Conservation (phyloP, 64 coral and sea anemone genomes). For the Astreopora myriophthalma region DNA sequence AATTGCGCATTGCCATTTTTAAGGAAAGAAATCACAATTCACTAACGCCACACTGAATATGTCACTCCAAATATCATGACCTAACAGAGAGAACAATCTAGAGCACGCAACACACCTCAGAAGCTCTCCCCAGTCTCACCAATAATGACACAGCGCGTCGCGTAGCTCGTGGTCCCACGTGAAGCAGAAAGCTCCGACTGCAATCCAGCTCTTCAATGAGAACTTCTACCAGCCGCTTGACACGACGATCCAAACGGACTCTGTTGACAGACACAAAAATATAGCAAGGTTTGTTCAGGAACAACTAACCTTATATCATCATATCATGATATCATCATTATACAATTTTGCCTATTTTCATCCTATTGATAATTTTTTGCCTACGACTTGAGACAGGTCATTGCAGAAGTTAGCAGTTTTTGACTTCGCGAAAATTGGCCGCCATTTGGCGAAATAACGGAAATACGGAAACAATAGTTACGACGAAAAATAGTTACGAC, state of each 20-base stretch:
- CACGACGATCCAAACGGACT: constrained; percentile 89
- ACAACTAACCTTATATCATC: too few relatives aligned
- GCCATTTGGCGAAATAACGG: not conserved
- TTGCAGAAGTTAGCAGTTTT: too few relatives aligned
- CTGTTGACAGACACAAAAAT: not conserved
- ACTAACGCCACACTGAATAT: not conserved
- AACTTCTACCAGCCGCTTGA: constrained; percentile 86
- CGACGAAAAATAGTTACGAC: too few relatives aligned
- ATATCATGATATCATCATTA: not conserved
- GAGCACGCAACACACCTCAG: constrained; percentile 54
- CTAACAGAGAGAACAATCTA: not conserved
- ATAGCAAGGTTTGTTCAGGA: too few relatives aligned
- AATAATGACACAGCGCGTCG: constrained; percentile 86
- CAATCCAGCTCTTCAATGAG: constrained; percentile 89
- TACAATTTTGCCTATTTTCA: too few relatives aligned
- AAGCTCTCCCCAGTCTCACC: constrained; percentile 88
- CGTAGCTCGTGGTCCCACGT: constrained; percentile 89
- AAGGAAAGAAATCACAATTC: too few relatives aligned
- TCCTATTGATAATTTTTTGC: too few relatives aligned
- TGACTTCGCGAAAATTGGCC: too few relatives aligned
- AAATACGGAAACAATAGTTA: too few relatives aligned
- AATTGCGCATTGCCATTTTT: too few relatives aligned
- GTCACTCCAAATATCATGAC: too few relatives aligned
- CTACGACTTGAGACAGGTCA: too few relatives aligned
- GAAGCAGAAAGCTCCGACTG: constrained; percentile 89